A percentile compares a stretch with the other conserved stretches of the same genome.
Conservation (phyloP, 2,888 invertebrate genomes). For the Gortyna flavago region DNA sequence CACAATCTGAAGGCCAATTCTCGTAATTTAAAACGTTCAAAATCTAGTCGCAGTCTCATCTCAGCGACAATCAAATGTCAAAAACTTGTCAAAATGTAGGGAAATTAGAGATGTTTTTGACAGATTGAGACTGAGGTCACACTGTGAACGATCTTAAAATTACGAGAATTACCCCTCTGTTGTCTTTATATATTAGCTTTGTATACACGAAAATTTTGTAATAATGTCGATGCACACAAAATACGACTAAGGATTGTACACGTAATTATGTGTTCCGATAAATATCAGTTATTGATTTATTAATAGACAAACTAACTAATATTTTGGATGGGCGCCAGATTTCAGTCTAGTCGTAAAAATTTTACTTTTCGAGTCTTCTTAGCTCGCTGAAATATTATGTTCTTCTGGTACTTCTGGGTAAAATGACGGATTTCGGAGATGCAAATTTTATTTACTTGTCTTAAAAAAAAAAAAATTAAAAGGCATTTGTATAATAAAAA, state of each 20-base stretch:
- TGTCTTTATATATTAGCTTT: neutral
- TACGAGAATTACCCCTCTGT: no score
- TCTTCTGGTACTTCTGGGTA: neutral
- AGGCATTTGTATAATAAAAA: neutral
- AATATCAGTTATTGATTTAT: neutral
- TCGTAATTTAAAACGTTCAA: no score
- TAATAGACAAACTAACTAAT: neutral
- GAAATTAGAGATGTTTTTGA: no score
- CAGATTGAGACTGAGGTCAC: no score
- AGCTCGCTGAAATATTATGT: conserved; percentile 5
- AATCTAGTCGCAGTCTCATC: no score
- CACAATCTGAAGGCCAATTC: no score
- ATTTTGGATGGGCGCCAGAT: neutral
- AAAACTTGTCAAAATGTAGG: no score
- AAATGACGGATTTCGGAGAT: neutral
- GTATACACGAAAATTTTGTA: neutral
- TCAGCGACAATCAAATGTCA: no score
- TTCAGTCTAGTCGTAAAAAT: neutral
- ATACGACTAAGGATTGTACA: neutral
- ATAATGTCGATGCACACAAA: neutral
- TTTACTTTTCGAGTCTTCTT: neutral
- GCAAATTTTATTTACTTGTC: neutral
- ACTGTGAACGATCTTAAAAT: no score
- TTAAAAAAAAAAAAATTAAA: neutral
- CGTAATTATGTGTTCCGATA: neutral